Evolutionary conservation across 2,888 invertebrate genomes (phyloP).

Genomic region (Acleris holmiana): DNA sequence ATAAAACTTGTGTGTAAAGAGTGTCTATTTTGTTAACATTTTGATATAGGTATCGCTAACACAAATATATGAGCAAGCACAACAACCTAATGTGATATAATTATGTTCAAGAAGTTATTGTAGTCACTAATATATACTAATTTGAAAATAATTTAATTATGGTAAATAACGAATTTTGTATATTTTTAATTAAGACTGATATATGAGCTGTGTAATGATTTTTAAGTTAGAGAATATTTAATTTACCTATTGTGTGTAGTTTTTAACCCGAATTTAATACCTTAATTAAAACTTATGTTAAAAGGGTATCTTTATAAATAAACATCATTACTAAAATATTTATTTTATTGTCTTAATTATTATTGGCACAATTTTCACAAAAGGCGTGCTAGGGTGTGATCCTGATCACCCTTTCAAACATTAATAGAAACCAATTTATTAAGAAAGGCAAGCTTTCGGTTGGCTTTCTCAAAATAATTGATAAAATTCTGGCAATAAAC

Average conservation of each 20-base stretch:
- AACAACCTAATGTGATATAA: slow-evolving; percentile 2
- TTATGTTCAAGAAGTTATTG: background rate
- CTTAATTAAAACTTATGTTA: slow-evolving; percentile 27
- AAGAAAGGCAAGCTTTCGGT: slow-evolving; percentile 75
- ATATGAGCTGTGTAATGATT: slow-evolving; percentile 26
- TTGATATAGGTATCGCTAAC: background rate
- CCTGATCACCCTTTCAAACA: slow-evolving; percentile 3
- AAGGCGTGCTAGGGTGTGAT: slow-evolving; percentile 17
- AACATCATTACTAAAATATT: slow-evolving; percentile 25
- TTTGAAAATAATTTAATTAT: slow-evolving; percentile 20
- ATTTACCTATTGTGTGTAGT: slow-evolving; percentile 13
- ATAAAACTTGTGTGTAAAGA: no score
- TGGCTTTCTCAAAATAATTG: slow-evolving; percentile 82
- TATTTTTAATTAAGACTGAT: slow-evolving; percentile 31
- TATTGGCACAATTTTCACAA: slow-evolving; percentile 32
- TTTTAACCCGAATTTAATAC: slow-evolving; percentile 20
- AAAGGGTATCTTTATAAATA: slow-evolving; percentile 26
- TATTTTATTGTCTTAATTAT: slow-evolving; percentile 27
- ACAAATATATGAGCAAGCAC: background rate
- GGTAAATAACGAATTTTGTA: slow-evolving; percentile 6
- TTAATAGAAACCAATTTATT: slow-evolving; percentile 62
- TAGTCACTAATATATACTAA: slow-evolving; percentile 5
- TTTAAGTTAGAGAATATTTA: slow-evolving; percentile 18
- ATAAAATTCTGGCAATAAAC: slow-evolving; percentile 33
- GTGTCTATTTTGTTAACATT: no score